Evolutionary conservation across 2,888 invertebrate species (phyloP), one percentile per base, ranked within the genome.

Genomic region (Temnothorax rugatulus): DNA sequence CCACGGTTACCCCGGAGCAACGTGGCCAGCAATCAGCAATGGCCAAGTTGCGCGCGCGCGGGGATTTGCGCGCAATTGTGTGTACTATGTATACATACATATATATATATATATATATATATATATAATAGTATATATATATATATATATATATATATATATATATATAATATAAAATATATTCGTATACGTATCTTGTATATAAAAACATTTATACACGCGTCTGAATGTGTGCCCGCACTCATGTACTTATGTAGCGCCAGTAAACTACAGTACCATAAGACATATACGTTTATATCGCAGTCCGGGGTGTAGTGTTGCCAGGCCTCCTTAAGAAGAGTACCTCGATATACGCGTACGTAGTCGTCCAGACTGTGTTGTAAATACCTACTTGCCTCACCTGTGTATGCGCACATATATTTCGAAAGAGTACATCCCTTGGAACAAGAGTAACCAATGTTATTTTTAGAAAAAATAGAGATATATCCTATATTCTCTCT

Each of bases 201-300:
- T 21, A 15, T 74, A 59, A 61, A 81, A 63, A 82, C 7, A 75
- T 61, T 82, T n/a, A 34, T 57, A 74, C 54, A 54, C 44, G 34
- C 64, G 68, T 54, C 21, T 77, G n/a, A 44, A 71, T 63, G 66
- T 63, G 81, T 52, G 11, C 47, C n/a, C 38, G 81, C 34, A 68
- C 54, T 21, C 59, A 61, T 85, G 75, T 79, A 79, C 73, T 83
- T 84, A 82, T 75, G 81, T 83, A 85, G 54, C 66, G n/a, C 68
- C 74, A 64, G 68, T 84, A 79, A 71, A 88, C 82, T 83, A 38
- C 75, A 75, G 71, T 66, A 64, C 81, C 86, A 87, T 91, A 89
- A 90, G 84, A 87, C 87, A 83, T 87, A 83, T 81, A 87, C 86
- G 91, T 90, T 91, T 91, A 91, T 91, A 88, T 83, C 87, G 83